Conservation (phyloP, 2,797 vertebrate species). For the Sitta carolinensis region DNA sequence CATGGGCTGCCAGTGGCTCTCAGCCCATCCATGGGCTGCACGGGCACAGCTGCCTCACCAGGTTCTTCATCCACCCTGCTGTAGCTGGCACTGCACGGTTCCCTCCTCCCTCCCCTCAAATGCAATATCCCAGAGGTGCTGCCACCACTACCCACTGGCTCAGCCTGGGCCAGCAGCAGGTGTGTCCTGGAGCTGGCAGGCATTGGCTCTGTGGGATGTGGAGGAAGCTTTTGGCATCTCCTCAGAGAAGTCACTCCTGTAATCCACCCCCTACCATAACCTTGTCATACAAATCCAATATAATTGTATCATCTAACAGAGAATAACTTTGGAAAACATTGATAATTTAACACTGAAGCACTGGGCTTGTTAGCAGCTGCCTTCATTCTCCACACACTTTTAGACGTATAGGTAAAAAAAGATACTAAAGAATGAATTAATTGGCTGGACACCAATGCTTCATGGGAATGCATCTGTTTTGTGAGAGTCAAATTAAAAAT, state of each 20-base stretch:
- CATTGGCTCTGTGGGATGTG: neutral
- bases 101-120: neutral
- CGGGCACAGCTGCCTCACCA: neutral
- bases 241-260: neutral
- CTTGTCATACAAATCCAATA: neutral
- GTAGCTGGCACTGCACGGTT: neutral
- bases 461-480: neutral
- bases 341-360: neutral
- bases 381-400: neutral
- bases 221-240: neutral
- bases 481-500: neutral
- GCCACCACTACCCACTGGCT: neutral
- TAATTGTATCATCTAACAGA: neutral
- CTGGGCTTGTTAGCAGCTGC: neutral
- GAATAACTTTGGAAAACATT: neutral
- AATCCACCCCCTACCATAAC: rapidly evolving
- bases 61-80: neutral
- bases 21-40: no score
- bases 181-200: neutral
- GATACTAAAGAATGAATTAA: neutral
- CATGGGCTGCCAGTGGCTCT: no score
- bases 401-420: neutral
- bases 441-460: neutral
- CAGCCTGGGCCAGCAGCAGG: neutral
- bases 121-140: neutral